phyloP scores from a whole-genome alignment of 2,797 vertebrate genomes.

The Chelmon rostratus region DNA sequence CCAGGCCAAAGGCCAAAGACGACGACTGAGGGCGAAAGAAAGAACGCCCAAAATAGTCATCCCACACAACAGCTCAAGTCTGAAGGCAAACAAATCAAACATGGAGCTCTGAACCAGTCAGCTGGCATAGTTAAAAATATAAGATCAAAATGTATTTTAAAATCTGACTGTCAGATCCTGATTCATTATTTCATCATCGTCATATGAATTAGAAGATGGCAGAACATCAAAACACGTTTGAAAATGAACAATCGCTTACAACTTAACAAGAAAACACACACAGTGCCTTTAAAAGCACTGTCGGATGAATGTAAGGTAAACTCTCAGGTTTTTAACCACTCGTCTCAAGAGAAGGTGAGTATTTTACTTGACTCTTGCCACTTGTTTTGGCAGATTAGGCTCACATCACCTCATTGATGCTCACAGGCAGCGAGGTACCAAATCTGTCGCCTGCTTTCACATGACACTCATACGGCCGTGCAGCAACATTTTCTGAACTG shows the following conservation, averaged over 20 bases:
- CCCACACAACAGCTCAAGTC: conserved; percentile 34
- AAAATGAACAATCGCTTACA: conserved; percentile 2
- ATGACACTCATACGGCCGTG: conserved; percentile 41
- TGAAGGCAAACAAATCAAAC: conserved; percentile 40
- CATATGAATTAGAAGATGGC: neutral
- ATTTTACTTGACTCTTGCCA: conserved; percentile 51
- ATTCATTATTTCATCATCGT: neutral
- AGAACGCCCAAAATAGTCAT: conserved; percentile 56
- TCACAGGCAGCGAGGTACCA: conserved; percentile 31
- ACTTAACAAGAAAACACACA: conserved; percentile 16
- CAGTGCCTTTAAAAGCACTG: neutral
- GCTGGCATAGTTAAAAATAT: neutral
- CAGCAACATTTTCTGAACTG: conserved; percentile 37
- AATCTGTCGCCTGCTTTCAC: conserved; percentile 40
- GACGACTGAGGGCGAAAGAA: conserved; percentile 25
- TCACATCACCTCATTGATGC: conserved; percentile 25
- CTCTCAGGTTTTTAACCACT: neutral
- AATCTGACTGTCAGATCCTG: neutral
- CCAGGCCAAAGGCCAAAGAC: conserved; percentile 37
- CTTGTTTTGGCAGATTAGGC: conserved; percentile 55
- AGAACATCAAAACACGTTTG: neutral
- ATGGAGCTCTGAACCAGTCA: conserved; percentile 12
- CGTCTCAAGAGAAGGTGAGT: conserved; percentile 34
- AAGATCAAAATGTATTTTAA: conserved; percentile 11
- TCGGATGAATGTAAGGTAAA: neutral